Evolutionary conservation across 2,113 vertebrate genomes (phyloP), one percentile per base, ranked within the genome.

Genomic region (Pachycephala philippinensis): DNA sequence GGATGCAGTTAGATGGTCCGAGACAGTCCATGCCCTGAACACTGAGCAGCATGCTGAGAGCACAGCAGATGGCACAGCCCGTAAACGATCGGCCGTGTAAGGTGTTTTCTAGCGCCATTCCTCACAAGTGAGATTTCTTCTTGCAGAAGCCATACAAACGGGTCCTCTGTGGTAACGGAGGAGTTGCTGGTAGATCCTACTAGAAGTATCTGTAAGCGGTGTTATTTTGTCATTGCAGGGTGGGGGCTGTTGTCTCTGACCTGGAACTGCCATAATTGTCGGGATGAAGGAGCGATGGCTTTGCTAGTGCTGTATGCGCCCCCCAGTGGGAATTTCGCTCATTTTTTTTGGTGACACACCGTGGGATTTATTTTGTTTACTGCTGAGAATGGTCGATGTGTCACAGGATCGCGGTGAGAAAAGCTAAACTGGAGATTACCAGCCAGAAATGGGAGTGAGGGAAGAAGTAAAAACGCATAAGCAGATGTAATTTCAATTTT

Each of bases 281-380:
- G 4, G 45, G 44, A 56, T 68, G 57, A 49, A 39, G 47, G 31
- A 80, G 60, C 63, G 31, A 37, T 79, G 30, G 56, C 30, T 97
- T 97, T 97, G 78, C 66, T 65, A 95, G 92, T 91, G 16, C 77
- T 89, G 49, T 47, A 82, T 52, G 65, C 96, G 97, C 97, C 97
- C 97, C 89, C 96, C 96, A 59, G 97, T 97, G 97, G 97, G 54
- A 22, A 26, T 84, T 96, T 31, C 21, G 9, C 52, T 88, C 26
- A 44, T 72, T 68, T 90, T 71, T 75, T 68, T 59, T 44, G 93
- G 42, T 1, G 54, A 39, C 45, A 26, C 28, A 16, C 10, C 0
- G 1, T 5, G 26, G 84, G 28, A 87, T 87, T 66, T 27, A 12
- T 33, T 84, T 56, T 52, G 26, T 75, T 82, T 60, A 12, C 79